Base-by-base conservation (phyloP, 2,797 vertebrate species). In the Manis javanica region DNA sequence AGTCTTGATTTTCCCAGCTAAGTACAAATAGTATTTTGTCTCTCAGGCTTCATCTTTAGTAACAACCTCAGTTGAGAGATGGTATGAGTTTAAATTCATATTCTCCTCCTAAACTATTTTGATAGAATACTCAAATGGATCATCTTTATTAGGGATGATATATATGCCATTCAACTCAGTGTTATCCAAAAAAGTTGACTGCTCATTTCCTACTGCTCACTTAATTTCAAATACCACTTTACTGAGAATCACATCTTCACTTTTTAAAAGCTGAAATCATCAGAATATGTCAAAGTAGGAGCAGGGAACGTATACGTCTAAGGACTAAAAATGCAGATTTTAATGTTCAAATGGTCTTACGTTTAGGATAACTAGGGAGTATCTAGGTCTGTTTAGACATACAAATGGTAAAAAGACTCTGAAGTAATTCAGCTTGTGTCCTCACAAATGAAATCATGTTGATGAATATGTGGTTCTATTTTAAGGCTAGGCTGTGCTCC, bases 211-310 rank as follows among this genome's bases (percentile, higher is more conserved):
- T 79, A 49, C 13, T 34, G 2, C 53, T 81, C 29, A 90, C 24
- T 23, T 88, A 81, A 49, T 31, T 34, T 87, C 51, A 90, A 87
- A 87, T 49, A 79, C 79, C 26, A 96, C 16, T 57, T 71, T 3
- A 68, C 24, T 85, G 7, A 79, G 66, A 92, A 81, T 61, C 55
- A 90, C 15, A 42, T 39, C 18, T 90, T 24, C 34, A 81, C 16
- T 85, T 91, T 95, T 59, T 61, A 66, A 89, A 93, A 82, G 39
- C 21, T 75, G 26, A 85, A 81, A 29, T 59, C 29, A 49, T 64
- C n/a, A 77, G 19, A 94, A 91, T 59, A 16, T 81, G 39, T 11
- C 13, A 72, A 59, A 78, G 51, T 29, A 90, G 24, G 66, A 90
- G 66, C 23, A 74, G 57, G 15, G 24, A 53, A 49, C 7, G 7